Evolutionary conservation across 2,888 invertebrate species (phyloP), one percentile per base, ranked within the genome.

Genomic region (Eristalis arbustorum): DNA sequence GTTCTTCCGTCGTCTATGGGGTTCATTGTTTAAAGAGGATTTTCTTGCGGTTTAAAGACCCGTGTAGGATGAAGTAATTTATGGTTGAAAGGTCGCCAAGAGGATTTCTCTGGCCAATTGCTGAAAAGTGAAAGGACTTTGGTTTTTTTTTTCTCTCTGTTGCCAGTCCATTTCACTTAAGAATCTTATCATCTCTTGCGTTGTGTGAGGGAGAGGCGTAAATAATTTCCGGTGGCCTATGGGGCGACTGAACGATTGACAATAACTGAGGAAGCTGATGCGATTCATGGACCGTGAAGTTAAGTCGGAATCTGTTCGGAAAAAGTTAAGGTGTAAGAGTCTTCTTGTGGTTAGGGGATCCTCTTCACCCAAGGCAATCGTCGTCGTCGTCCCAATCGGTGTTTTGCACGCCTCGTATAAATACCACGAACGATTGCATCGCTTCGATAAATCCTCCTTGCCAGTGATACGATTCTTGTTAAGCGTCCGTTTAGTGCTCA

Each of bases 11-110:
- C 13, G 59, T 23, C 25, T 61, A 23, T 34, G 25, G 59, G 25
- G 37, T 67, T 59, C 31, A 59, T 40, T 69, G 68, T 64, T 81
- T 59, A 49, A 68, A 71, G 64, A 81, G 75, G 71, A 75, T 64
- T 69, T 80, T 80, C 63, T 57, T 74, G 68, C 40, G 80, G 79
- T 62, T 64, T 62, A 79, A 79, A 67, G 73, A 42, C 23, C 31
- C n/a, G 61, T 72, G 66, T 59, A 61, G 79, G 67, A 37, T 66
- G 59, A 42, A 64, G 18, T 69, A 80, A 73, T 80, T 73, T 68
- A 73, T 73, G 67, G 79, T 68, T 62, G 56, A 80, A 62, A 37
- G 61, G 67, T 18, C 34, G 67, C 62, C 56, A 40, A 62, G 61
- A 67, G 49, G 18, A 66, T 67, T 78, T 66, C 49, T 62, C 25